Evolutionary conservation across 2,888 invertebrate genomes (phyloP).

Genomic region (Tetanocera ferruginea): DNA sequence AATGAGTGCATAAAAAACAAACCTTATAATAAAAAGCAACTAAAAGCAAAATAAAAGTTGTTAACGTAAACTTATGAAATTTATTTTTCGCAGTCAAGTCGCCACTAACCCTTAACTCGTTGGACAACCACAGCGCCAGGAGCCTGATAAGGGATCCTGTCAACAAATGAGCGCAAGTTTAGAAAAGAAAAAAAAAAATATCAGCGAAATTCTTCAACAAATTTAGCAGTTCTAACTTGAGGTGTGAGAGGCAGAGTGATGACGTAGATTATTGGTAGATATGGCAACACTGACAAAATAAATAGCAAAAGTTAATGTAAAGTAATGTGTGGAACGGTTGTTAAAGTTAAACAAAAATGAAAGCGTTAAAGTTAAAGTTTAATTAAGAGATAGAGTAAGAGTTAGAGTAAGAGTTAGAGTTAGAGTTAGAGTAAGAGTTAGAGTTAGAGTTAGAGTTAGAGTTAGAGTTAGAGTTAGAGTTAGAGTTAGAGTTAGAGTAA

Average conservation of each 20-base stretch:
- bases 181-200: too few species aligned
- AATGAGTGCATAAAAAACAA: neutral
- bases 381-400: neutral
- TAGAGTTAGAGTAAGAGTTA: neutral
- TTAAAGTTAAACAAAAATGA: neutral
- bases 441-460: neutral
- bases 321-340: constrained; percentile 1
- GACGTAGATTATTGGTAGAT: constrained; percentile 17
- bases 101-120: neutral
- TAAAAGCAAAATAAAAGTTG: constrained; percentile 44
- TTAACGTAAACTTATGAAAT: constrained; percentile 44
- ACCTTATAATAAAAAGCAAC: constrained; percentile 43
- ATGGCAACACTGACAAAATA: constrained; percentile 29
- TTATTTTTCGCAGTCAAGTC: constrained; percentile 36
- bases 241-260: neutral
- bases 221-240: constrained; percentile 34
- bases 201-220: constrained; percentile 37
- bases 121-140: neutral
- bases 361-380: neutral
- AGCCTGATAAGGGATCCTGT: neutral
- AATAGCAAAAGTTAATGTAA: constrained; percentile 40
- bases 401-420: neutral
- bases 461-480: neutral
- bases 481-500: neutral
- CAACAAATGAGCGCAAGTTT: too few species aligned